These are phyloP conservation scores for Tetropium fuscum DNA, from an alignment of 2,888 invertebrate genomes.

Conservation along the genomic window DNA sequence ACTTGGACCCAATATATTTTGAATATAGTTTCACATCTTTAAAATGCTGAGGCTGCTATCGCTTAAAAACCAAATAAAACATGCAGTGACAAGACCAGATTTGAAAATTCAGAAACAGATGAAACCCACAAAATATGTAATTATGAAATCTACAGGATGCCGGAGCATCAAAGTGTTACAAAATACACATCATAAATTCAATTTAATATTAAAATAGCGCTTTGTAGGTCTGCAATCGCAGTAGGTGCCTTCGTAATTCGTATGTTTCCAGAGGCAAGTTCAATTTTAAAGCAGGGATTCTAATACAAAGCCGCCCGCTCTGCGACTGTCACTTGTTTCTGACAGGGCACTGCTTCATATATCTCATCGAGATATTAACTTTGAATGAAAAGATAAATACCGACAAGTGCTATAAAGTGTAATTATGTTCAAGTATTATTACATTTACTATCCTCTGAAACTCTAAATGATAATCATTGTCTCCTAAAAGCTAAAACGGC, in stretches of 20 bases:
- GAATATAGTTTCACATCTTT: no score
- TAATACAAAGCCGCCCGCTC: conserved; percentile 47
- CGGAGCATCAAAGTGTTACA: conserved; percentile 62
- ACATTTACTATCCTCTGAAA: conserved; percentile 35
- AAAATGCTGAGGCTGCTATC: no score
- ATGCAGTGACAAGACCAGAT: conserved; percentile 39
- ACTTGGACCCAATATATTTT: no score
- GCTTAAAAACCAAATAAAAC: conserved; percentile 3
- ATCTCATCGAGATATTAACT: conserved; percentile 48
- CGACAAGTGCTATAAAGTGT: conserved; percentile 39
- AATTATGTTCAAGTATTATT: conserved; percentile 42
- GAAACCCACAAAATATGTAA: conserved; percentile 55
- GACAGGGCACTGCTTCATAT: conserved; percentile 52
- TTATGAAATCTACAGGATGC: conserved; percentile 63
- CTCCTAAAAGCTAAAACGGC: conserved; percentile 23
- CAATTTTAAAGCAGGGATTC: conserved; percentile 51
- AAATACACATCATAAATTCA: conserved; percentile 63
- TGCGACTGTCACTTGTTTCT: conserved; percentile 51
- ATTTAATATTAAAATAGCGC: conserved; percentile 62
- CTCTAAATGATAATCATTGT: conserved; percentile 43
- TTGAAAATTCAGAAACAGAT: conserved; percentile 50
- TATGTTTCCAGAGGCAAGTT: conserved; percentile 45
- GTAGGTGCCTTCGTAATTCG: conserved; percentile 53
- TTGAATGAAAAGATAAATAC: conserved; percentile 41
- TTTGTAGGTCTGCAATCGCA: conserved; percentile 55